phyloP scores from a whole-genome alignment of 2,113 vertebrate species.

The Montifringilla adamsi region DNA sequence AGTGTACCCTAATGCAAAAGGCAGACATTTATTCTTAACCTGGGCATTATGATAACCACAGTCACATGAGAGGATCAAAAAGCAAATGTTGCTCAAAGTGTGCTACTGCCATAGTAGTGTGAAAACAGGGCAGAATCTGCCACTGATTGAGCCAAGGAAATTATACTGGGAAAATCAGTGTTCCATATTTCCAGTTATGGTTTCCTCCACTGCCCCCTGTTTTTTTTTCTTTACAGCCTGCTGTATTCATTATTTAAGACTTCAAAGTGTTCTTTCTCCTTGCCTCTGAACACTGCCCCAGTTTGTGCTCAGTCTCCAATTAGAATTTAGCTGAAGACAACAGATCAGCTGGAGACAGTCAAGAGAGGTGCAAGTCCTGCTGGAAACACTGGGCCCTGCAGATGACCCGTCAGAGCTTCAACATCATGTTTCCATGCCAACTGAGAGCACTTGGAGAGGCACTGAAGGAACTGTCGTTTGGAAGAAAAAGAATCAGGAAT shows the following conservation, averaged over 20 bases:
- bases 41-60: not conserved
- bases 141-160: not conserved
- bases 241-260: not conserved
- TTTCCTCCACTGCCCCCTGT: not conserved
- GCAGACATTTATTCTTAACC: not conserved
- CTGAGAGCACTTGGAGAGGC: not conserved
- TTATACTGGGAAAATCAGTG: not conserved
- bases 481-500: not conserved
- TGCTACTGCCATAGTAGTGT: not conserved
- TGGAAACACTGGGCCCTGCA: not conserved
- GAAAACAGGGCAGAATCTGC: not conserved
- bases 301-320: not conserved
- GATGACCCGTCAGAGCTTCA: not conserved
- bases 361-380: not conserved
- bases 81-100: not conserved
- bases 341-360: not conserved
- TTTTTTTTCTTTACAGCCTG: not conserved
- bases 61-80: not conserved
- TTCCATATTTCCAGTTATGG: not conserved
- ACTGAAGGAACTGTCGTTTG: not conserved
- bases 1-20: not conserved
- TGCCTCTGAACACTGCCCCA: not conserved
- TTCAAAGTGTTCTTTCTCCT: not conserved
- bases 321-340: not conserved
- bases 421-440: constrained; percentile 30